Base-by-base conservation (phyloP, 2,797 vertebrate genomes). In the Poecile montanus region DNA sequence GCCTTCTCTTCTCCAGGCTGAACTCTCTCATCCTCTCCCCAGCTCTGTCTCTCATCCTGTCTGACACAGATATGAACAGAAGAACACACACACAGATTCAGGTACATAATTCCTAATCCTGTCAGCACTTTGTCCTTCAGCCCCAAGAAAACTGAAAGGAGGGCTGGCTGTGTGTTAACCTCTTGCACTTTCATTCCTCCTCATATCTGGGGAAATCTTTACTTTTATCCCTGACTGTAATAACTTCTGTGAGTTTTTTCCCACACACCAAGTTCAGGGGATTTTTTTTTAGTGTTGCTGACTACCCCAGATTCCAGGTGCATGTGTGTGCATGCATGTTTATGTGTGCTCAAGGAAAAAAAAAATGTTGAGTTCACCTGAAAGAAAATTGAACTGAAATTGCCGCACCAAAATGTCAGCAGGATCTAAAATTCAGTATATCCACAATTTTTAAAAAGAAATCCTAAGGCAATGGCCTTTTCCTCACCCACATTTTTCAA, bases 311-410 rank as follows among this genome's bases (percentile, higher is more conserved):
- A 32, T 38, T 73, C 47, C 20, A 15, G 22, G 12, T 7, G 10
- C 10, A 7, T 17, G 7, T 60, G 14, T 32, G 22, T 19, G 22
- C 16, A 26, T 12, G 26, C 0, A 0, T 0, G 1, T 9, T 25
- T 40, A 2, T 6, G 13, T 11, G 40, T 29, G 27, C 5, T 60
- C 38, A 13, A 68, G 48, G 50, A 71, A 76, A 82, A 40, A 62
- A 45, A 4, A 2, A 34, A 56, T 1, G 4, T 9, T 58, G 40
- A 60, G 2, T 58, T 87, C 8, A 32, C 36, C 38, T 15, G 58
- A 60, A 68, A 9, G 42, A 73, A 87, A 61, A 63, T 15, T 16
- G 11, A 36, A 67, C 3, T 23, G 51, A 63, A 82, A 58, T n/a
- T 76, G 42, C 13, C 29, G 32, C 32, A 45, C 1, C 27, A 44